A percentile compares a stretch with the other conserved stretches of the same genome.
Conservation (phyloP, 2,888 invertebrate genomes). For the Teinopalpus imperialis region DNA sequence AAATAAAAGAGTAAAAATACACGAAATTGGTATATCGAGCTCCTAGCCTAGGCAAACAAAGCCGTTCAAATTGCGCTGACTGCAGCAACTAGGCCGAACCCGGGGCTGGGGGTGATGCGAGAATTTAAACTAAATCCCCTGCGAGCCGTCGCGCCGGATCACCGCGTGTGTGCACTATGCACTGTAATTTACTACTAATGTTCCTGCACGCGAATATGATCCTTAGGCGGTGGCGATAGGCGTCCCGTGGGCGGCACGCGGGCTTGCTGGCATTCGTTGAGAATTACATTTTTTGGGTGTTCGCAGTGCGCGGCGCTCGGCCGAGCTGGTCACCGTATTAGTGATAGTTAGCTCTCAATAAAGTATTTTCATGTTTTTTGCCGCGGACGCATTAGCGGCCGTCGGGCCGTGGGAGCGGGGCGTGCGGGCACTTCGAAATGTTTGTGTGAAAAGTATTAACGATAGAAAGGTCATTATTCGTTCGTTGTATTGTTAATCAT, state of each 20-base stretch:
- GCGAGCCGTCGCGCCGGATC: constrained; percentile 47
- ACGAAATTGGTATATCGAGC: too few relatives aligned
- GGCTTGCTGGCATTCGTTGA: constrained; percentile 25
- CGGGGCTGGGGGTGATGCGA: constrained; percentile 51
- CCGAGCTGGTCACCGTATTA: constrained; percentile 53
- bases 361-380: constrained; percentile 34
- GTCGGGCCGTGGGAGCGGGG: constrained; percentile 29
- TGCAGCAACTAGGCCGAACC: constrained; percentile 34
- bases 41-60: constrained; percentile 37
- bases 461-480: constrained; percentile 28
- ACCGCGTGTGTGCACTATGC: constrained; percentile 28
- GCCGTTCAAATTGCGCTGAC: constrained; percentile 50
- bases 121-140: constrained; percentile 68
- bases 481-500: too few relatives aligned
- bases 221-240: neutral
- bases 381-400: constrained; percentile 29
- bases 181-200: constrained; percentile 28
- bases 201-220: neutral
- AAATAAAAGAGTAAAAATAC: neutral
- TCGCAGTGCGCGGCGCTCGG: constrained; percentile 48
- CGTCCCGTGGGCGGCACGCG: neutral
- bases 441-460: constrained; percentile 5
- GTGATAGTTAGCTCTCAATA: constrained; percentile 50
- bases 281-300: constrained; percentile 40
- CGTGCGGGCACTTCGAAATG: constrained; percentile 15